Percentiles rank a stretch among this genome's conserved stretches.
Evolutionary conservation across 2,113 vertebrate species (phyloP).

Genomic region (Cisticola juncidis): DNA sequence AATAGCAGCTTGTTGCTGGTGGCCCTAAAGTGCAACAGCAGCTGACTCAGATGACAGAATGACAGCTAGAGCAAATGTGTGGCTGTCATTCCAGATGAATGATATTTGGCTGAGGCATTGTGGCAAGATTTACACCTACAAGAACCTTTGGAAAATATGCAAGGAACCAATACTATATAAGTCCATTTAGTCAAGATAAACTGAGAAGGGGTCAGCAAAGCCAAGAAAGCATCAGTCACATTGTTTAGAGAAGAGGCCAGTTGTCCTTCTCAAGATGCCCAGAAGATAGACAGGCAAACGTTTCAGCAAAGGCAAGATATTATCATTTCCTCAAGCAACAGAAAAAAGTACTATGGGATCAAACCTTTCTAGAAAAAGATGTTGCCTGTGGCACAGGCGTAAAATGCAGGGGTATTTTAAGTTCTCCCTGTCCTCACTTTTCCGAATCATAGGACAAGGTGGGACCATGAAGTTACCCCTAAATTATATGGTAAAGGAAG

Average conservation of each 20-base stretch:
- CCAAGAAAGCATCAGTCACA: background rate
- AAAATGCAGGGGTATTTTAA: background rate
- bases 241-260: background rate
- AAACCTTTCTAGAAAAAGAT: background rate
- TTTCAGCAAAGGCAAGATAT: background rate
- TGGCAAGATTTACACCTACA: conserved; percentile 7
- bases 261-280: background rate
- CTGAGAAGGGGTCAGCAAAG: background rate
- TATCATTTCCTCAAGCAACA: background rate
- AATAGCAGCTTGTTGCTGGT: background rate
- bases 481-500: background rate
- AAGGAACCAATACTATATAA: background rate
- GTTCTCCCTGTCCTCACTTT: background rate
- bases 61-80: conserved; percentile 6
- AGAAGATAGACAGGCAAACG: background rate
- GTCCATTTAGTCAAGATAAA: background rate
- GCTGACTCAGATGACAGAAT: background rate
- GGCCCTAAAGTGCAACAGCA: background rate
- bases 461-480: background rate
- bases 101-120: background rate
- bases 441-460: background rate
- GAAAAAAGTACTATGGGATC: background rate
- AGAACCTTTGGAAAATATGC: conserved; percentile 17
- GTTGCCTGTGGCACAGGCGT: background rate
- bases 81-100: background rate